Percentiles rank a stretch among this genome's conserved stretches.
These are phyloP conservation scores for Tenthredo amoena DNA, from an alignment of 2,888 invertebrate genomes.

Conservation along the genomic window DNA sequence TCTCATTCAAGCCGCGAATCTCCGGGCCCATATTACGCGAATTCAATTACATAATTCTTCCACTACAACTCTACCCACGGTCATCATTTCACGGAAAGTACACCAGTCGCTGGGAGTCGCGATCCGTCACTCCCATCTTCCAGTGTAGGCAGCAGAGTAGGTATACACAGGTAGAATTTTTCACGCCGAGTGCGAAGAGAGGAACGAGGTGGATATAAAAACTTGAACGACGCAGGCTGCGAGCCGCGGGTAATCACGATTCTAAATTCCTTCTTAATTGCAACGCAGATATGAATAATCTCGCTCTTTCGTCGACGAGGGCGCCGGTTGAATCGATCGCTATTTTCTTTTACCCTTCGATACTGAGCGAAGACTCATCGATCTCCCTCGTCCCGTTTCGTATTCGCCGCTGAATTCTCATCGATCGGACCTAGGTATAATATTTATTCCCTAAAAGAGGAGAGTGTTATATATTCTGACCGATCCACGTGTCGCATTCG, in stretches of 20 bases:
- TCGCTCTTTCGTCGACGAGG: background rate
- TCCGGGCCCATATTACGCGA: constrained; percentile 4
- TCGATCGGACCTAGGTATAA: background rate
- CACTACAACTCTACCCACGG: constrained; percentile 7
- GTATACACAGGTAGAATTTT: background rate
- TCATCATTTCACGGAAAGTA: background rate
- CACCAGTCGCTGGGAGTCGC: background rate
- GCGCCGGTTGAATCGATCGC: background rate
- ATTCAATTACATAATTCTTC: constrained; percentile 39
- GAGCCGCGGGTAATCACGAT: background rate
- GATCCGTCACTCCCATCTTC: background rate
- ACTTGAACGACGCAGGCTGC: background rate
- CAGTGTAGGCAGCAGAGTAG: background rate
- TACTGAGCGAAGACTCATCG: background rate
- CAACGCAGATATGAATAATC: background rate
- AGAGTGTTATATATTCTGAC: background rate
- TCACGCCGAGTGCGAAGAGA: background rate
- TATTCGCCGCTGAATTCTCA: background rate
- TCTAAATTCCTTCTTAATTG: background rate
- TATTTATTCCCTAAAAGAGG: background rate
- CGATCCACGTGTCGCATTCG: background rate
- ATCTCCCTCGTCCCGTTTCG: background rate
- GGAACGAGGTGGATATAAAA: background rate
- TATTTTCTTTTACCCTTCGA: background rate
- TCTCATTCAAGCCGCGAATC: constrained; percentile 43